These are phyloP conservation scores for Enteromius trimaculatus DNA, from an alignment of 2,797 vertebrate species.

Conservation along the genomic window DNA sequence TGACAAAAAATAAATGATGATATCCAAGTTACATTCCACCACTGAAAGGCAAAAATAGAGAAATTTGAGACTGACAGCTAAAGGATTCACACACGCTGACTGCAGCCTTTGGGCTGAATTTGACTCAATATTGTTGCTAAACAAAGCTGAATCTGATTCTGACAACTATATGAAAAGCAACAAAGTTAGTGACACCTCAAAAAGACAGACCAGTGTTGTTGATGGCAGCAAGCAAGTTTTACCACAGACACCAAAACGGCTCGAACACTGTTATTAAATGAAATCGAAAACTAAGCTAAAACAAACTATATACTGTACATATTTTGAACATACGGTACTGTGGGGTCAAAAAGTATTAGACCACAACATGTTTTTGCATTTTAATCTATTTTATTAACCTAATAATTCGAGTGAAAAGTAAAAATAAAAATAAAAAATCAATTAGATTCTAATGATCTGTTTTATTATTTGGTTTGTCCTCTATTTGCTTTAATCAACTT, in stretches of 20 bases:
- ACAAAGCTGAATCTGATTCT: not conserved
- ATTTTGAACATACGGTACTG: not conserved
- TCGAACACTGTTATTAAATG: not conserved
- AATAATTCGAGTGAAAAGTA: not conserved
- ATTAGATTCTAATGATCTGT: not conserved
- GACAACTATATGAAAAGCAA: not conserved
- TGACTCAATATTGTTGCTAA: not conserved
- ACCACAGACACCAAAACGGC: not conserved
- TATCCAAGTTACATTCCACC: not conserved
- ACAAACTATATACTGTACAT: conserved; percentile 18
- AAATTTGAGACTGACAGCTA: not conserved
- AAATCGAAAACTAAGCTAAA: not conserved
- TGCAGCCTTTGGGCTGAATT: not conserved
- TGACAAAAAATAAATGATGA: not conserved
- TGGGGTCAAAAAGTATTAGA: not conserved
- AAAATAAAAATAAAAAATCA: not conserved
- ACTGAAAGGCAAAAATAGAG: not conserved
- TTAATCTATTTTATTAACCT: too few species aligned
- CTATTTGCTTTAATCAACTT: not conserved
- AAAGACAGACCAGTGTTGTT: not conserved
- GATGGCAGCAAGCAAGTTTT: not conserved
- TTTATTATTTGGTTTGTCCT: not conserved
- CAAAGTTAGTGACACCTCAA: not conserved
- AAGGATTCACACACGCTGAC: not conserved
- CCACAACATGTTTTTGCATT: too few species aligned